Base-by-base conservation (phyloP, 2,113 vertebrate species). In the Odontophorus gujanensis region DNA sequence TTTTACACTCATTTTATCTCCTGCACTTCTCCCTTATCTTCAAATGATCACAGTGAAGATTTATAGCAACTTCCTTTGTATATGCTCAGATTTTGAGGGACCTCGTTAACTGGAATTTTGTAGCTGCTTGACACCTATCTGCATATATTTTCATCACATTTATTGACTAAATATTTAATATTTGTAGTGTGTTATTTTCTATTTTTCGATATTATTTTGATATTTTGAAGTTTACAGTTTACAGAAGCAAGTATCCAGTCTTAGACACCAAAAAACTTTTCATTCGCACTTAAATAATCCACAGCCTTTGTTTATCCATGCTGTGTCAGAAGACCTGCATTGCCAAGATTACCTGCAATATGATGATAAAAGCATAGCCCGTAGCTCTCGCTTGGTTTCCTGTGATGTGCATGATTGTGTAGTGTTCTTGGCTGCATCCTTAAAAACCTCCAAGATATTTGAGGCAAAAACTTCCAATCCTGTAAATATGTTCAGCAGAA, bases 1-100 rank as follows among this genome's bases (percentile, higher is more conserved):
- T 8, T 38, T 48, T 73, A 8, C 1, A 1, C 50, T 61, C 8
- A 50, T 63, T 45, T 50, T 8, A 36, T 55, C 45, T 61, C 5
- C 8, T 61, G 5, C 0, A 1, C 0, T 0, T 13, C 15, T 77
- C 6, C 13, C 40, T 43, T 67, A 26, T 22, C 21, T n/a, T 81
- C 34, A 61, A 72, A 40, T 3, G 5, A 67, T 22, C 3, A 40
- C 34, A 21, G 21, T 30, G 26, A 73, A 67, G 40, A 34, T 84
- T 74, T 57, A 74, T 88, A 43, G 30, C 7, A 55, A n/a, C 67
- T 67, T 55, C 32, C 14, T 36, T 3, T 75, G 28, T 4, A 6
- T 25, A 11, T 4, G 3, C 53, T 67, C 43, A 36, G 9, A 20
- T 48, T 47, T n/a, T 53, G 38, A 22, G 17, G 42, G 17, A n/a